Conservation (phyloP, 2,113 vertebrate species). For the Erythrolamprus reginae region DNA sequence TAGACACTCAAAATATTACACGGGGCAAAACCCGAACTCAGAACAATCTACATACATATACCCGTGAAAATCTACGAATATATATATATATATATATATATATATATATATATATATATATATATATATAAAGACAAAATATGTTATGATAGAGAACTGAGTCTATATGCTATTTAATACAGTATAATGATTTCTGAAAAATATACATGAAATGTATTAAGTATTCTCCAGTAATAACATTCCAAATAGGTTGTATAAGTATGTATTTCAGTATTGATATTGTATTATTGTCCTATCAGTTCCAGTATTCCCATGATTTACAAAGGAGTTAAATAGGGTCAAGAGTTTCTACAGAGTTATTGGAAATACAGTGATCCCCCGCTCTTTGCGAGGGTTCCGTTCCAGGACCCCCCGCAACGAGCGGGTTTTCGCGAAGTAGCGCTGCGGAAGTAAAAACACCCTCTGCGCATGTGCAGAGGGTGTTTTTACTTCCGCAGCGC, state of each 20-base stretch:
- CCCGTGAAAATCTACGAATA: too few species aligned
- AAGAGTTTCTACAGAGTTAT: background rate
- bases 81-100: background rate
- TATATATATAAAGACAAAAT: background rate
- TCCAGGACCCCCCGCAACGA: too few species aligned
- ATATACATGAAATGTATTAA: background rate
- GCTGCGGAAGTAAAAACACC: too few species aligned
- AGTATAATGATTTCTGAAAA: background rate
- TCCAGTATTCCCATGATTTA: background rate
- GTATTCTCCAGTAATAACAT: background rate
- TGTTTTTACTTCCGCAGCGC: too few species aligned
- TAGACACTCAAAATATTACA: too few species aligned
- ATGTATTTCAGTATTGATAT: background rate
- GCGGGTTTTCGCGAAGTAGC: too few species aligned
- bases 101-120: background rate
- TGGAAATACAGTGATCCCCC: background rate
- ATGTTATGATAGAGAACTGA: background rate
- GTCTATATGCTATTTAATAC: background rate
- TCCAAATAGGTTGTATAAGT: background rate
- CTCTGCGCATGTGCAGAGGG: too few species aligned
- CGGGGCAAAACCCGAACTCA: too few species aligned
- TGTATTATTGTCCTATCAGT: background rate
- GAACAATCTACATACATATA: too few species aligned
- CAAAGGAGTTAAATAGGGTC: background rate
- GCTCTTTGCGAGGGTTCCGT: too few species aligned